Conservation (phyloP, 2,888 invertebrate species). For the Drosophila prostipennis region DNA sequence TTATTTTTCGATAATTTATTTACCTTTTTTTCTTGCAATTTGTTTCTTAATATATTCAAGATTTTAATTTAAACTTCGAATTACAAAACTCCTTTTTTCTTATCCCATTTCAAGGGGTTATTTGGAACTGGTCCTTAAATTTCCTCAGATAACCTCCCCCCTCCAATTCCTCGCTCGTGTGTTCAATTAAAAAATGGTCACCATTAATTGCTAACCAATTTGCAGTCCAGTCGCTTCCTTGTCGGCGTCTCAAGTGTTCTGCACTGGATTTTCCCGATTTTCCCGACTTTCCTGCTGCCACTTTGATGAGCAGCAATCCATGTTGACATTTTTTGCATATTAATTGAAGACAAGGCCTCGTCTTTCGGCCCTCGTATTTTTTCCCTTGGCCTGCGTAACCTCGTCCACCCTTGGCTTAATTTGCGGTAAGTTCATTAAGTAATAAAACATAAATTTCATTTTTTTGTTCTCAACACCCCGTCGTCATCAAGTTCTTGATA, state of each 20-base stretch:
- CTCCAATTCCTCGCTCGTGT: constrained; percentile 40
- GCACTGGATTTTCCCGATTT: constrained; percentile 33
- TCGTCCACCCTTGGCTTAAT: constrained; percentile 69
- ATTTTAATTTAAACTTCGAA: not conserved
- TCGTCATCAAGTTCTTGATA: constrained; percentile 60
- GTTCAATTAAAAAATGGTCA: constrained; percentile 70
- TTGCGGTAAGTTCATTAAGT: constrained; percentile 82
- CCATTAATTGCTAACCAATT: constrained; percentile 74
- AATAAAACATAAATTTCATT: constrained; percentile 79
- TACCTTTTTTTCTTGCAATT: no score
- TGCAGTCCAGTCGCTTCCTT: constrained; percentile 55
- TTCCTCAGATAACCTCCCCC: not conserved
- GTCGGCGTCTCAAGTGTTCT: constrained; percentile 37
- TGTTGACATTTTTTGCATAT: constrained; percentile 82
- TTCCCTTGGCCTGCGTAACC: constrained; percentile 15
- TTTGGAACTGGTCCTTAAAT: not conserved
- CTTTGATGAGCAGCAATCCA: constrained; percentile 57
- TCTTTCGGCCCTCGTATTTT: constrained; percentile 15
- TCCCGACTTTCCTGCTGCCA: constrained; percentile 24
- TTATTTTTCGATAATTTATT: no score
- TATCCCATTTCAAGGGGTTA: not conserved
- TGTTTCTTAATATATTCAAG: no score
- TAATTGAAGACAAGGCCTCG: constrained; percentile 73
- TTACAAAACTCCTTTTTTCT: not conserved
- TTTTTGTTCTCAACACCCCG: constrained; percentile 41